These are phyloP conservation scores for Zeugodacus cucurbitae DNA, from an alignment of 1,140 invertebrate genomes.

Conservation along the genomic window DNA sequence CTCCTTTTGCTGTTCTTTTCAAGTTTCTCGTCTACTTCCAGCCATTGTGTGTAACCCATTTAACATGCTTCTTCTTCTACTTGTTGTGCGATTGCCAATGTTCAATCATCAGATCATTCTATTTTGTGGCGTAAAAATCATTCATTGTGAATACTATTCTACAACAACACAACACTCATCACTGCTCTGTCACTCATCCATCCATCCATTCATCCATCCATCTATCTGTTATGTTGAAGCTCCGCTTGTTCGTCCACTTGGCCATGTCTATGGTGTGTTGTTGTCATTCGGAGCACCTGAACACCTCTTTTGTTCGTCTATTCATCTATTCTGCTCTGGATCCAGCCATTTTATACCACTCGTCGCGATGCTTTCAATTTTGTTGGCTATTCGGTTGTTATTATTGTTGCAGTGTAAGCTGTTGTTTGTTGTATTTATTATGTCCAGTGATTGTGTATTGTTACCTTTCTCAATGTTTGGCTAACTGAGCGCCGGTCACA, in stretches of 20 bases:
- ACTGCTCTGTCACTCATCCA: not conserved
- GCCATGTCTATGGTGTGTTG: not conserved
- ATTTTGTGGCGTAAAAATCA: not conserved
- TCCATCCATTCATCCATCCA: not conserved
- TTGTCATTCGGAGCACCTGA: not conserved
- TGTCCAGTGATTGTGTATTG: slow-evolving; percentile 8
- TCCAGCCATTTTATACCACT: not conserved
- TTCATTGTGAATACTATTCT: not conserved
- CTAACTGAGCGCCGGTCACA: not conserved
- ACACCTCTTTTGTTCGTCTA: not conserved
- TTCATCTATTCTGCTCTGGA: not conserved
- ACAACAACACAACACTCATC: not conserved
- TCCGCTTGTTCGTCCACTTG: not conserved
- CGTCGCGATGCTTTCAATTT: not conserved
- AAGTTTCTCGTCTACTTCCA: not conserved
- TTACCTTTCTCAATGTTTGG: not conserved
- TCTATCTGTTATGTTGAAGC: not conserved
- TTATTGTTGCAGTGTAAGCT: not conserved
- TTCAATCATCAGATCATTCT: not conserved
- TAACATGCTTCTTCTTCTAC: not conserved
- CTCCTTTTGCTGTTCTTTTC: not conserved
- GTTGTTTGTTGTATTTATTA: not conserved
- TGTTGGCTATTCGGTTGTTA: not conserved
- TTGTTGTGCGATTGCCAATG: not conserved
- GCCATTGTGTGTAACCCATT: not conserved